phyloP scores from a whole-genome alignment of 2,888 invertebrate genomes.

The Dryocosmus kuriphilus region DNA sequence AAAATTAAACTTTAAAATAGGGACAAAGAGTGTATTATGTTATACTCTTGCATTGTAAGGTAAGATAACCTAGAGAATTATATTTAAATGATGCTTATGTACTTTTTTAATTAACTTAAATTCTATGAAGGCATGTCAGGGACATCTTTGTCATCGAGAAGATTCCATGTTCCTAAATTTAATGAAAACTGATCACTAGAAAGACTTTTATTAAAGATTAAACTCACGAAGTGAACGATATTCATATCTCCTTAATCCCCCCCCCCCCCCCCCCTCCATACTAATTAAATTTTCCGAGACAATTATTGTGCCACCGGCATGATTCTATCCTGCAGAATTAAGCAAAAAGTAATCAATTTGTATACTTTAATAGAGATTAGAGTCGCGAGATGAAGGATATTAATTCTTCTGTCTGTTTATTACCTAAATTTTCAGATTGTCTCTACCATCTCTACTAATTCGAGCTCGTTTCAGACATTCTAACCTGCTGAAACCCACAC shows the following conservation, averaged over 20 bases:
- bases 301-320: too few relatives aligned
- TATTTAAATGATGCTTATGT: not conserved
- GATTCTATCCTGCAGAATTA: too few relatives aligned
- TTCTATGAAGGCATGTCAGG: not conserved
- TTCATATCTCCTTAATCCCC: too few relatives aligned
- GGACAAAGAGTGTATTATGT: not conserved
- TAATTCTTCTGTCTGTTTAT: too few relatives aligned
- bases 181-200: not conserved
- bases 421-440: not conserved
- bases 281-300: too few relatives aligned
- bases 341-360: too few relatives aligned
- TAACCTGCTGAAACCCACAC: conserved; percentile 10
- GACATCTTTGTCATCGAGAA: not conserved
- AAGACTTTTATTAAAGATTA: not conserved
- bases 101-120: not conserved
- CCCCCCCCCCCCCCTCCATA: too few relatives aligned
- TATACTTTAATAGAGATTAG: too few relatives aligned
- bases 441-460: too few relatives aligned
- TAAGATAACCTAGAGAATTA: not conserved
- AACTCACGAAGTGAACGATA: not conserved
- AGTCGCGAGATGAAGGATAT: too few relatives aligned
- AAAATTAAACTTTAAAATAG: not conserved
- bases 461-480: not conserved
- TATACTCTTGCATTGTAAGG: not conserved
- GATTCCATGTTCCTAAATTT: not conserved